Evolutionary conservation across 2,888 invertebrate genomes (phyloP).

Genomic region (Pachycephus smyrnensis): DNA sequence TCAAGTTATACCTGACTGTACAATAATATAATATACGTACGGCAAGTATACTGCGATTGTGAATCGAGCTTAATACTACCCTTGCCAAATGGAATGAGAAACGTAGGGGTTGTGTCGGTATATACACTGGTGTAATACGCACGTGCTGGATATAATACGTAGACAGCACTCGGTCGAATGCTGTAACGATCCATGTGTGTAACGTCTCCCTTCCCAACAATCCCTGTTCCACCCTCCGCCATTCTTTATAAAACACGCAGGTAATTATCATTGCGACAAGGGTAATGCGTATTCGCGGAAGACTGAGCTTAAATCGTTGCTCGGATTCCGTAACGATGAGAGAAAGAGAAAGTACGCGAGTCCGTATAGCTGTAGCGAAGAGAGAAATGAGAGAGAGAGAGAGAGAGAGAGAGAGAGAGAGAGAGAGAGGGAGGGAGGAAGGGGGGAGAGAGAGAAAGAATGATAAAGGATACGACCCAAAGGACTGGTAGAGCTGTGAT

Average conservation of each 20-base stretch:
- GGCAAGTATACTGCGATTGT: neutral
- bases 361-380: neutral
- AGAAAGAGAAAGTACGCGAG: neutral
- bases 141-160: neutral
- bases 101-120: neutral
- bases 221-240: neutral
- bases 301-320: neutral
- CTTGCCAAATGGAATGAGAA: neutral
- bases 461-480: neutral
- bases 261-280: neutral
- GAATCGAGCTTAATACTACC: neutral
- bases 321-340: neutral
- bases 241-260: neutral
- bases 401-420: neutral
- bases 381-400: slow-evolving; percentile 3
- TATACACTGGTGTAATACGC: neutral
- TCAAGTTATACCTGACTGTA: neutral
- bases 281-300: neutral
- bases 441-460: neutral
- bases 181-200: neutral
- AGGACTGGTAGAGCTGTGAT: neutral
- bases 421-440: neutral
- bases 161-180: neutral
- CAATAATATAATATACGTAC: neutral
- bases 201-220: neutral